Base-by-base conservation (phyloP, 2,888 invertebrate genomes). In the Phania funesta region DNA sequence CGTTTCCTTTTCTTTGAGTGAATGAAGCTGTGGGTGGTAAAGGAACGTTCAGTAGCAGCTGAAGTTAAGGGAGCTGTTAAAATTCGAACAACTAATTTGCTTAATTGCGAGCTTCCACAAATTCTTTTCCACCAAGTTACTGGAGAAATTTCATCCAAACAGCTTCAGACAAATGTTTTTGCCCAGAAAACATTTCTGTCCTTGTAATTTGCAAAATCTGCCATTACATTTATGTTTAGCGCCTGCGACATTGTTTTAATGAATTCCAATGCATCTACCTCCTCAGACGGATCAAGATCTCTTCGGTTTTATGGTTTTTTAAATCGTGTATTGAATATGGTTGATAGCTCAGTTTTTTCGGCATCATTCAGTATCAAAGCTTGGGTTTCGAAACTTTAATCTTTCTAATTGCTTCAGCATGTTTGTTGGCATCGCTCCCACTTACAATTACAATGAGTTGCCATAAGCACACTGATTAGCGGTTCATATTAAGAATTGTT, bases 211-310 rank as follows among this genome's bases (percentile, higher is more conserved):
- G n/a, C n/a, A n/a, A n/a, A n/a, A n/a, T n/a, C 68, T 74, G 38
- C 62, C 65, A 71, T 79, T 58, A 70, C 56, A 70, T 78, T 71
- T 60, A 76, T 68, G 62, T 76, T 68, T 22, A 68, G 52, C 38
- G 38, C 50, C 71, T 71, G 44, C 58, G 62, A 73, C 73, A 74
- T 75, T 75, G 64, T 65, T 56, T 75, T 60, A 58, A 29, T 29
- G 26, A 29, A 5, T 29, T 29, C 26, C 6, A 29, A 29, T 29
- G 60, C 67, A 76, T 67, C 67, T 76, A 75, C 75, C 38, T 75
- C 65, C n/a, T n/a, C n/a, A n/a, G n/a, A n/a, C n/a, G n/a, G n/a
- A n/a, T n/a, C n/a, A n/a, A n/a, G n/a, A n/a, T n/a, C n/a, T n/a
- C n/a, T n/a, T n/a, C n/a, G n/a, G n/a, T n/a, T n/a, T n/a, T n/a